These are phyloP conservation scores for Sarcophaga variegata DNA, from an alignment of 2,888 invertebrate genomes.

Conservation along the genomic window DNA sequence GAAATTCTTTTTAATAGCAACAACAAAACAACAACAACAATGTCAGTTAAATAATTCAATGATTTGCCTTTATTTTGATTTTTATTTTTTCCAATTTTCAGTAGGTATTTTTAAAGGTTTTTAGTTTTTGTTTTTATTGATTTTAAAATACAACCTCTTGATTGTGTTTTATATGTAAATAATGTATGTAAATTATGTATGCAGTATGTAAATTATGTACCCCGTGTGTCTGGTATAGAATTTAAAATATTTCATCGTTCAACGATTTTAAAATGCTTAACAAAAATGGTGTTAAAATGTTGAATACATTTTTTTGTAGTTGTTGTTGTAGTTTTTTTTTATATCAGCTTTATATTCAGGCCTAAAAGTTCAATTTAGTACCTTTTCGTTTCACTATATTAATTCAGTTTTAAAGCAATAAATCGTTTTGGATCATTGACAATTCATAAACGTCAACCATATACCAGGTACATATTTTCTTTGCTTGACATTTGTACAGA, in stretches of 20 bases:
- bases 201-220: conserved; percentile 50
- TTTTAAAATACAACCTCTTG: background rate
- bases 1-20: background rate
- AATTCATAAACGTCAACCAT: conserved; percentile 65
- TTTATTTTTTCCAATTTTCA: background rate
- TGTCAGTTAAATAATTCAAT: conserved; percentile 38
- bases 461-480: conserved; percentile 21
- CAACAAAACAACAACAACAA: background rate
- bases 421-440: conserved; percentile 69
- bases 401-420: conserved; percentile 64
- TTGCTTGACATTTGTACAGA: no score
- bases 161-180: conserved; percentile 35
- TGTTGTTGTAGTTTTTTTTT: conserved; percentile 7
- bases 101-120: background rate
- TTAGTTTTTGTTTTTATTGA: background rate
- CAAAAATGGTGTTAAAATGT: conserved; percentile 56
- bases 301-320: conserved; percentile 21
- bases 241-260: conserved; percentile 34
- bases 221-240: conserved; percentile 22
- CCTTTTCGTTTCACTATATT: conserved; percentile 50
- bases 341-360: conserved; percentile 36
- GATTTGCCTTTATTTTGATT: conserved; percentile 35
- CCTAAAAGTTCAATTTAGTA: conserved; percentile 48
- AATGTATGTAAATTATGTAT: conserved; percentile 49
- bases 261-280: conserved; percentile 50